A percentile compares a stretch with the other conserved stretches of the same genome.
Evolutionary conservation across 2,113 vertebrate species (phyloP).

Genomic region (Danio rerio): DNA sequence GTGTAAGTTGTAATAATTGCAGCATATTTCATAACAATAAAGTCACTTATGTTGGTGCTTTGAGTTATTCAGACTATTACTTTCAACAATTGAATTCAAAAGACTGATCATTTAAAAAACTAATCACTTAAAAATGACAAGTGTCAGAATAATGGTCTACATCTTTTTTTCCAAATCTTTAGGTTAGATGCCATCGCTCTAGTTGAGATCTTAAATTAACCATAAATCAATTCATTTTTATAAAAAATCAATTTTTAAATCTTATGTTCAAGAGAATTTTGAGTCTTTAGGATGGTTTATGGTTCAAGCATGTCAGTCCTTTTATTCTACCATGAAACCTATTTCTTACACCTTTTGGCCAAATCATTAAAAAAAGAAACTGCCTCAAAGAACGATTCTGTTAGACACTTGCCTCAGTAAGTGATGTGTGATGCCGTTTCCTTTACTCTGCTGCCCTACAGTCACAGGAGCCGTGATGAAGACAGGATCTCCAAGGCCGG

Average conservation of each 20-base stretch:
- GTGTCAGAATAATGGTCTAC: not conserved
- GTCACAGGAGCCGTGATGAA: slow-evolving; percentile 93
- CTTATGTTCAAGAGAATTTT: not conserved
- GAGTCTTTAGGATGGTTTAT: not conserved
- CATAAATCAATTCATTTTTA: not conserved
- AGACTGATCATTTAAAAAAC: not conserved
- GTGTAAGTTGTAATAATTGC: not conserved
- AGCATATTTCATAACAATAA: not conserved
- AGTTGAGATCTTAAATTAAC: not conserved
- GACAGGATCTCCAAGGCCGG: slow-evolving; percentile 86
- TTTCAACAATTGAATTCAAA: not conserved
- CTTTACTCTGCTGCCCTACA: slow-evolving; percentile 54
- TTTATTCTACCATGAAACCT: not conserved
- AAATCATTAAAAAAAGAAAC: slow-evolving; percentile 4
- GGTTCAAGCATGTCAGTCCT: not conserved
- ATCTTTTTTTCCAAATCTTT: not conserved
- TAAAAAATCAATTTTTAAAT: not conserved
- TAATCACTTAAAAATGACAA: not conserved
- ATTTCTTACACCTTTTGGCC: not conserved
- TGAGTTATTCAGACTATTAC: not conserved
- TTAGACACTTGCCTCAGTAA: not conserved
- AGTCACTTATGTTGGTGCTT: not conserved
- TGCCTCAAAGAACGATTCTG: not conserved
- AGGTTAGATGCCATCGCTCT: not conserved
- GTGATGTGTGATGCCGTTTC: not conserved